phyloP scores from a whole-genome alignment of 1,140 invertebrate species.

The Lamellibrachia luymesi region DNA sequence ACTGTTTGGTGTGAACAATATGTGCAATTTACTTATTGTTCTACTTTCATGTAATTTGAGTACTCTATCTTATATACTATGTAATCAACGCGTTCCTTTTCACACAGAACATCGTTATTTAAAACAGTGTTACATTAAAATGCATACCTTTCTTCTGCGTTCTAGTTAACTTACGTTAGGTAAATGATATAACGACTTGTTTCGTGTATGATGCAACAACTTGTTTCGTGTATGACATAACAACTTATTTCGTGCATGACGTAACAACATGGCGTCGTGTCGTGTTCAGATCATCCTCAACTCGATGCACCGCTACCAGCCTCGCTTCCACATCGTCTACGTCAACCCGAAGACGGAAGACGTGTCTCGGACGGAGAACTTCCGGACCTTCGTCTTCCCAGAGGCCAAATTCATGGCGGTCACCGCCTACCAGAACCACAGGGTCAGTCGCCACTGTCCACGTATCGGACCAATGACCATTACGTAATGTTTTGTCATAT shows the following conservation, averaged over 20 bases:
- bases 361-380: conserved; percentile 68
- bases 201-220: too few relatives aligned
- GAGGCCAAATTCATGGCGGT: conserved; percentile 98
- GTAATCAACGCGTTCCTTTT: too few relatives aligned
- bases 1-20: too few relatives aligned
- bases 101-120: too few relatives aligned
- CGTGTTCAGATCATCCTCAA: conserved; percentile 88
- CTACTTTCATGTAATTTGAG: background rate
- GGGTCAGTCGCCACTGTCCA: conserved; percentile 65
- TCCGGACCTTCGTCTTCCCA: conserved; percentile 91
- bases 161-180: background rate
- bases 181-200: background rate
- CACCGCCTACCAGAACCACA: conserved; percentile 98
- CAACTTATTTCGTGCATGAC: too few relatives aligned
- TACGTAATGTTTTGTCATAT: too few relatives aligned
- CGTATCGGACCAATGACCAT: background rate
- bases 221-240: too few relatives aligned
- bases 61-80: background rate
- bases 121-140: background rate
- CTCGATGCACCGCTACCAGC: conserved; percentile 99
- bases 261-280: background rate
- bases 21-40: background rate
- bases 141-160: background rate
- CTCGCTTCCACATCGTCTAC: conserved; percentile 91
- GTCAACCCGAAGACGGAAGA: conserved; percentile 69